Conservation (phyloP, 2,888 invertebrate genomes). For the Cerastis rubricosa region DNA sequence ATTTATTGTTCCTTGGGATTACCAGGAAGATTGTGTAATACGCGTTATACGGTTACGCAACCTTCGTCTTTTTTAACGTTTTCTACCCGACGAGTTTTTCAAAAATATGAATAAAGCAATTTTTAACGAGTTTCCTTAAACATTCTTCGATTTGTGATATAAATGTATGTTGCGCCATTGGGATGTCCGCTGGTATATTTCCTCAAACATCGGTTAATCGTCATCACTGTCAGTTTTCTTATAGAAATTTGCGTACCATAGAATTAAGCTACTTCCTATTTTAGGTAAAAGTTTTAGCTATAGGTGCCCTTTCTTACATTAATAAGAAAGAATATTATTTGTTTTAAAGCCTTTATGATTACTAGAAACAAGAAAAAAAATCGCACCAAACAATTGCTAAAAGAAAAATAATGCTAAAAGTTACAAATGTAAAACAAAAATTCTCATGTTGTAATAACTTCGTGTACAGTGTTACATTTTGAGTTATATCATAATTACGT, state of each 20-base stretch:
- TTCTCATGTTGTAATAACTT: conserved; percentile 55
- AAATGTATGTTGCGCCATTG: not conserved
- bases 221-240: not conserved
- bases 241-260: not conserved
- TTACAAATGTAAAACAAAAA: conserved; percentile 45
- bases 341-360: not conserved
- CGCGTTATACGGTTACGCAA: too few species aligned
- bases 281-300: not conserved
- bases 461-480: conserved; percentile 22
- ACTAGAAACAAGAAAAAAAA: conserved; percentile 7
- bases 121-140: not conserved
- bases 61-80: not conserved
- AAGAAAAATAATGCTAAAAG: conserved; percentile 11
- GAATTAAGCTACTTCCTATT: not conserved
- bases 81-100: not conserved
- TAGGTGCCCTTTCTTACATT: not conserved
- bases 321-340: not conserved
- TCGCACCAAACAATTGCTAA: conserved; percentile 8
- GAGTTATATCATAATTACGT: conserved; percentile 60
- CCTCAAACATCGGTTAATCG: not conserved
- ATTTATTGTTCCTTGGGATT: not conserved
- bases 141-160: too few species aligned
- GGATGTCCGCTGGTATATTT: not conserved
- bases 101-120: not conserved
- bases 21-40: not conserved